Conservation (phyloP, 2,888 invertebrate genomes). For the Ceriagrion tenellum region DNA sequence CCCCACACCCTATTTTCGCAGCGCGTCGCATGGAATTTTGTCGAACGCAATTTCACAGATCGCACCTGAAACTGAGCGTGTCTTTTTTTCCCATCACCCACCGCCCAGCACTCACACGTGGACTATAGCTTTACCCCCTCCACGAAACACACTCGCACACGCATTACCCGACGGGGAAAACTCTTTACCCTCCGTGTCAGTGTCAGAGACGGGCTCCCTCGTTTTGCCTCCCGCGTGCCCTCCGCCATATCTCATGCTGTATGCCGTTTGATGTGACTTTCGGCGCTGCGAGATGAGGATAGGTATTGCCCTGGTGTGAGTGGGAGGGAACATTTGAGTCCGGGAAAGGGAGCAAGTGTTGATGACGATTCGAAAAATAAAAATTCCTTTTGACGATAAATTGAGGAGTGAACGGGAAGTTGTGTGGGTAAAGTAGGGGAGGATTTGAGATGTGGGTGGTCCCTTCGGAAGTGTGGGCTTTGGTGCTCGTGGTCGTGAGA, state of each 20-base stretch:
- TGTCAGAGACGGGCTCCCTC: not conserved
- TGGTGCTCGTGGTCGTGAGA: not conserved
- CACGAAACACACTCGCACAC: too few relatives aligned
- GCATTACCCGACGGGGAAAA: not conserved
- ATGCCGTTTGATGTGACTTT: constrained; percentile 59
- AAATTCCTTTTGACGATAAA: constrained; percentile 42
- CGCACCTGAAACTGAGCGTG: constrained; percentile 57
- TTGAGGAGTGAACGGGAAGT: not conserved
- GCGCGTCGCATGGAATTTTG: constrained; percentile 41
- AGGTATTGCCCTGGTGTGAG: not conserved
- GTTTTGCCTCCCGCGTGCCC: not conserved
- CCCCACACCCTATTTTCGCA: not conserved
- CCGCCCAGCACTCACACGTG: not conserved
- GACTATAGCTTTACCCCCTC: too few relatives aligned
- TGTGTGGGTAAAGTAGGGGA: not conserved
- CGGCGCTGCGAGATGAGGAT: not conserved
- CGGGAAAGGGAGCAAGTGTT: not conserved
- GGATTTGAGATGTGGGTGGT: not conserved
- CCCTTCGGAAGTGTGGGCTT: not conserved
- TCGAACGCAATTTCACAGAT: constrained; percentile 63
- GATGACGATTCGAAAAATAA: not conserved
- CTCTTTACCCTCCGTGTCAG: not conserved
- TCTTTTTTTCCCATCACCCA: not conserved
- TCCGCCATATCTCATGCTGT: constrained; percentile 49
- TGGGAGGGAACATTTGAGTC: not conserved